Base-by-base conservation (phyloP, 1,140 invertebrate species). In the Daktulosphaira vitifoliae region DNA sequence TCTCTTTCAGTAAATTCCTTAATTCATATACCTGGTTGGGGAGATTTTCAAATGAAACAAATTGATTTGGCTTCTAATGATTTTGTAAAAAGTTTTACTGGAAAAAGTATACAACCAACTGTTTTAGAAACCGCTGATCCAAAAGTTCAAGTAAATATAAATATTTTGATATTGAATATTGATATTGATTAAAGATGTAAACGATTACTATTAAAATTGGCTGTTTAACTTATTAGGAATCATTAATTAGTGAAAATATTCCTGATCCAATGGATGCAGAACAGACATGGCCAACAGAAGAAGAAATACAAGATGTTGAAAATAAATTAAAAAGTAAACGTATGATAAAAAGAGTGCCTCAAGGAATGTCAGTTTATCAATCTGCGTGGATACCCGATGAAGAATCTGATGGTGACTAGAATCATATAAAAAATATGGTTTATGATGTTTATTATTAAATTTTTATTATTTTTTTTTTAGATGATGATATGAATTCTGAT, bases 341-440 rank as follows among this genome's bases (percentile, higher is more conserved):
- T 67, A 81, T 80, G 69, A 77, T 86, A 0, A 92, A 92, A 73
- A 85, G 82, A 71, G 86, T 96, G 23, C 93, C 92, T 0, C 92
- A 93, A 77, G 95, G 95, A 42, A 92, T 90, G 72, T 97, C 93
- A 13, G 89, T 90, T 62, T 98, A 98, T 76, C 96, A 98, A 78
- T 91, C 94, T 22, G 87, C 92, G 33, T 98, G 95, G 95, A 95
- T 98, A 74, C 80, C 87, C 4, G 86, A 90, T 69, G 78, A 81
- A 62, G 83, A 84, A 72, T 80, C 77, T 65, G 80, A 78, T 78
- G 68, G 64, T 42, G 67, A 59, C n/a, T 59, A 59, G 16, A 48
- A 54, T 50, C 13, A 48, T 29, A 29, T 65, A 20, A 26, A 26
- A 25, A 62, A 18, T 50, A 53, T 18, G 13, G 15, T 49, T 46